A percentile compares a stretch with the other conserved stretches of the same genome.
Evolutionary conservation across 2,888 invertebrate genomes (phyloP).

Genomic region (Drosophila cognata): DNA sequence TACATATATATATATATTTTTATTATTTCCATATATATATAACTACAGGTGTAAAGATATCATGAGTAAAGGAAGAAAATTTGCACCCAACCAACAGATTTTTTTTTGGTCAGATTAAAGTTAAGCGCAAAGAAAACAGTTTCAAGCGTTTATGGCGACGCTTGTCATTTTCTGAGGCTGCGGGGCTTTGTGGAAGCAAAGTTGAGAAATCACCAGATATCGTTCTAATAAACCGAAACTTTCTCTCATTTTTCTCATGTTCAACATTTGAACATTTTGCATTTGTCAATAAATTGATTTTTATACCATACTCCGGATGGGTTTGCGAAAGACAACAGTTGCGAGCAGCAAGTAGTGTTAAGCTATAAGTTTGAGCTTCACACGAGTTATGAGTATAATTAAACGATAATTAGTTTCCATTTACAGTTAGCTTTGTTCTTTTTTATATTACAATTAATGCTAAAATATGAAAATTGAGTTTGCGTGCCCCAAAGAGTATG

Average conservation of each 20-base stretch:
- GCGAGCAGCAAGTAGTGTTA: not conserved
- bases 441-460: not conserved
- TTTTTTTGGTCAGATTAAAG: slow-evolving; percentile 40
- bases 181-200: not conserved
- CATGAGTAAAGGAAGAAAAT: slow-evolving; percentile 2
- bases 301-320: not conserved
- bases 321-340: not conserved
- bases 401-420: not conserved
- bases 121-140: slow-evolving; percentile 40
- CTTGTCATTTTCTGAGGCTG: slow-evolving; percentile 19
- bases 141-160: slow-evolving; percentile 33
- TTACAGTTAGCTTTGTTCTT: not conserved
- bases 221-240: slow-evolving; percentile 25
- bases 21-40: slow-evolving; percentile 1
- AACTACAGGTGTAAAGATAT: slow-evolving; percentile 8
- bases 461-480: not conserved
- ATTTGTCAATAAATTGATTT: slow-evolving; percentile 7
- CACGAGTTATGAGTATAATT: not conserved
- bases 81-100: slow-evolving; percentile 18
- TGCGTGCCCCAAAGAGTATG: slow-evolving; percentile 8
- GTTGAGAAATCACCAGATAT: slow-evolving; percentile 11
- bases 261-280: not conserved
- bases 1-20: not conserved
- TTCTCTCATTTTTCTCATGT: not conserved
- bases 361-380: not conserved